A percentile compares a stretch with the other conserved stretches of the same genome.
phyloP scores from a whole-genome alignment of 2,113 vertebrate genomes.

The Callithrix jacchus region DNA sequence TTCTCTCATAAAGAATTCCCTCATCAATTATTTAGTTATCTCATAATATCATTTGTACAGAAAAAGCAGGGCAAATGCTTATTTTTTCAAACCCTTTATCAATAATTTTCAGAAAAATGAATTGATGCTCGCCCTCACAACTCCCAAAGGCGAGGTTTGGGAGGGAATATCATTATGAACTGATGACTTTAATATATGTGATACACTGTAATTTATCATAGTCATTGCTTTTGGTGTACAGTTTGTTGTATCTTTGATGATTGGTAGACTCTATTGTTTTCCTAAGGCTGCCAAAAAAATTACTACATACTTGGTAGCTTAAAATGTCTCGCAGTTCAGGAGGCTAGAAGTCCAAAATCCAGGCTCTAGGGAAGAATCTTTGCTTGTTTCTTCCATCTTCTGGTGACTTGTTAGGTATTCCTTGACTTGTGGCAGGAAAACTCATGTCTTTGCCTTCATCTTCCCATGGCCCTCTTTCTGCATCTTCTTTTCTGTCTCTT shows the following conservation, averaged over 20 bases:
- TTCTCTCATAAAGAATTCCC: conserved; percentile 23
- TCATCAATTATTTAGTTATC: background rate
- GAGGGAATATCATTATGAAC: background rate
- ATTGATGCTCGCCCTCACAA: background rate
- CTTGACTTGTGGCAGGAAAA: background rate
- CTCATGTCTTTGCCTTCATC: background rate
- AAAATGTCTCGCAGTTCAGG: background rate
- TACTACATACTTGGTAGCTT: background rate
- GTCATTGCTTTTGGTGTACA: background rate
- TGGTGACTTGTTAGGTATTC: background rate
- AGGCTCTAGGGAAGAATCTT: background rate
- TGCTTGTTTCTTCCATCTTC: background rate
- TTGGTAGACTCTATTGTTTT: background rate
- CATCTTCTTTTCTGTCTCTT: background rate
- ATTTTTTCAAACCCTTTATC: background rate
- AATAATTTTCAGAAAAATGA: background rate
- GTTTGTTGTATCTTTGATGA: background rate
- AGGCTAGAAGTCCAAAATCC: background rate
- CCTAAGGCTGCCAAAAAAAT: background rate
- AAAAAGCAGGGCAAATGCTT: background rate
- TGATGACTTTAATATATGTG: background rate
- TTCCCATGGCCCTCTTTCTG: background rate
- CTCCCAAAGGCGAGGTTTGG: background rate
- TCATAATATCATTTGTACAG: background rate
- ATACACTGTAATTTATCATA: background rate